A percentile compares a stretch with the other conserved stretches of the same genome.
These are phyloP conservation scores for Xanthia icteritia DNA, from an alignment of 2,888 invertebrate species.

Conservation along the genomic window DNA sequence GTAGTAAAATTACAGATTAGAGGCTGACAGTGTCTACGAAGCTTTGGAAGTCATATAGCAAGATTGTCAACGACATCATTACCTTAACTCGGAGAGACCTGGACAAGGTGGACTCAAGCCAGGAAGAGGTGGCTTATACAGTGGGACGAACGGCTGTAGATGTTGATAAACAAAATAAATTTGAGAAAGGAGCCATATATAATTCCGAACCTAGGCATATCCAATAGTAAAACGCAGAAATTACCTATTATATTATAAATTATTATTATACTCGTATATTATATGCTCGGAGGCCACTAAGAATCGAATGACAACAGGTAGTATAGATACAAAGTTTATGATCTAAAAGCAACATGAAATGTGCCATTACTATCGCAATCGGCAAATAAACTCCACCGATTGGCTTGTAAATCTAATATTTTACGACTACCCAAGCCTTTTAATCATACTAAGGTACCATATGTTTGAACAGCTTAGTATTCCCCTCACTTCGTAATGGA, in stretches of 20 bases:
- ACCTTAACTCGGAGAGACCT: not conserved
- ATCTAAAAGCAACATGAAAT: slow-evolving; percentile 35
- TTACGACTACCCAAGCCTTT: slow-evolving; percentile 32
- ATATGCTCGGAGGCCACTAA: not conserved
- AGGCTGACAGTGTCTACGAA: not conserved
- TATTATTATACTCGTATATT: no score
- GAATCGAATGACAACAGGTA: slow-evolving; percentile 30
- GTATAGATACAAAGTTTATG: slow-evolving; percentile 30
- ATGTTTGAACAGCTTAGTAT: slow-evolving; percentile 47
- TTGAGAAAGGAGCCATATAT: slow-evolving; percentile 3
- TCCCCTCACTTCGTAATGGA: slow-evolving; percentile 29
- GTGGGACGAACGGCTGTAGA: no score
- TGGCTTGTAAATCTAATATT: slow-evolving; percentile 46
- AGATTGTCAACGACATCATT: not conserved
- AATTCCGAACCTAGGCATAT: not conserved
- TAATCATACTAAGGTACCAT: slow-evolving; percentile 27
- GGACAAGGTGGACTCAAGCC: not conserved
- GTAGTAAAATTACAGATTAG: not conserved
- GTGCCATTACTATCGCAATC: slow-evolving; percentile 30
- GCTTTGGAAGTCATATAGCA: not conserved
- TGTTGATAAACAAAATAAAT: not conserved
- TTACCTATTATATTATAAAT: no score
- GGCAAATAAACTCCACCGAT: slow-evolving; percentile 30
- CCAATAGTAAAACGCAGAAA: slow-evolving; percentile 15
- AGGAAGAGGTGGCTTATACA: not conserved